Conservation (phyloP, 1,140 invertebrate species). For the Plectus sambesii region DNA sequence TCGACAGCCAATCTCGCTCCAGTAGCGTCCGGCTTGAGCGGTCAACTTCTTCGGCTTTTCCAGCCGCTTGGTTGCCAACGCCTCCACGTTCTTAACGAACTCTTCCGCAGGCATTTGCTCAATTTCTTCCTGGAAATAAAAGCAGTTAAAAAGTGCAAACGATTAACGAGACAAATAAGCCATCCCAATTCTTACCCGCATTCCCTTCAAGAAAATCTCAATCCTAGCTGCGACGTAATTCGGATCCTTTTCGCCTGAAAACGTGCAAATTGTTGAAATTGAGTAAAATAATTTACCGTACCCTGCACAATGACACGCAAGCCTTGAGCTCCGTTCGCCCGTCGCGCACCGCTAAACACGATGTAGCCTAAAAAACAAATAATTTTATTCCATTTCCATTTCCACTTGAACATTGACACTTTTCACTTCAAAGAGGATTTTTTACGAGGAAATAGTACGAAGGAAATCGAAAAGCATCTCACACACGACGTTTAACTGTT, state of each 20-base stretch:
- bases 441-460: too few species aligned
- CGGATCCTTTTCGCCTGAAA: too few species aligned
- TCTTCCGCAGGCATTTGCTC: slow-evolving; percentile 65
- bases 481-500: background rate
- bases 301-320: slow-evolving; percentile 79
- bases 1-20: slow-evolving; percentile 71
- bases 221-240: slow-evolving; percentile 70
- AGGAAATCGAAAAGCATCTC: too few species aligned
- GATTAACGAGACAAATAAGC: too few species aligned
- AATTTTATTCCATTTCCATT: too few species aligned
- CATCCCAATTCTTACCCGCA: slow-evolving; percentile 56
- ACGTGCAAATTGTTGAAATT: too few species aligned
- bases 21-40: slow-evolving; percentile 59
- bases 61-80: slow-evolving; percentile 63
- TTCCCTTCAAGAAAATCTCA: slow-evolving; percentile 67
- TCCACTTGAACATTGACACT: too few species aligned
- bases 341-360: slow-evolving; percentile 70
- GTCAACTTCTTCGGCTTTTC: slow-evolving; percentile 79
- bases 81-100: slow-evolving; percentile 68
- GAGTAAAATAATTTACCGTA: slow-evolving; percentile 84
- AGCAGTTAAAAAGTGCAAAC: too few species aligned
- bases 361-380: slow-evolving; percentile 65
- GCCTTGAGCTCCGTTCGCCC: slow-evolving; percentile 70
- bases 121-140: slow-evolving; percentile 55
- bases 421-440: too few species aligned